Conservation (phyloP, 2,888 invertebrate genomes). For the Caenorhabditis plicata region DNA sequence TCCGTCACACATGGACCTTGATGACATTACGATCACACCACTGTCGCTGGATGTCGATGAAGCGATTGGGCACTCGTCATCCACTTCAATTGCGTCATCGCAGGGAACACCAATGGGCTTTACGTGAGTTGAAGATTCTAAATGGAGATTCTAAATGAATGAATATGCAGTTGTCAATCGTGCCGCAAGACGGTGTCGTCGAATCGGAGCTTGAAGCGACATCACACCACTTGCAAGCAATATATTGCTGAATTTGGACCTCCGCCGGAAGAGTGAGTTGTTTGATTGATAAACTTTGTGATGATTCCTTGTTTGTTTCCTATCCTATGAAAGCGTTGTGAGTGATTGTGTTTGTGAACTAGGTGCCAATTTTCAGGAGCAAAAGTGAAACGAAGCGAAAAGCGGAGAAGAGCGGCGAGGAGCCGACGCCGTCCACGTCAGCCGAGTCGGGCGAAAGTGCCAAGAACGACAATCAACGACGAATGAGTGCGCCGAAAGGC, state of each 20-base stretch:
- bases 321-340: constrained; percentile 4
- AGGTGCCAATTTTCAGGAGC: too few species aligned
- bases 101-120: constrained; percentile 5
- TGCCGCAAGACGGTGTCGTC: constrained; percentile 42
- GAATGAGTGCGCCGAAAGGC: neutral
- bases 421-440: too few species aligned
- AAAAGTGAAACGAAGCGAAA: too few species aligned
- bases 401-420: too few species aligned
- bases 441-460: neutral
- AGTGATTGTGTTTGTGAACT: neutral
- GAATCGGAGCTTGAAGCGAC: constrained; percentile 35
- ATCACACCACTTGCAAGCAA: constrained; percentile 39
- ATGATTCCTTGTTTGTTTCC: neutral
- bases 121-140: neutral
- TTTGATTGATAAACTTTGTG: neutral
- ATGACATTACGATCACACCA: neutral
- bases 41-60: constrained; percentile 15
- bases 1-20: neutral
- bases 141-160: neutral
- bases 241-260: constrained; percentile 23
- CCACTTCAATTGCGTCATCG: constrained; percentile 13
- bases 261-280: constrained; percentile 30
- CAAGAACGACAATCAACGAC: neutral
- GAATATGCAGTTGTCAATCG: constrained; percentile 31
- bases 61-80: constrained; percentile 1